Conservation (phyloP, 2,113 vertebrate species). For the Lycocorax pyrrhopterus region DNA sequence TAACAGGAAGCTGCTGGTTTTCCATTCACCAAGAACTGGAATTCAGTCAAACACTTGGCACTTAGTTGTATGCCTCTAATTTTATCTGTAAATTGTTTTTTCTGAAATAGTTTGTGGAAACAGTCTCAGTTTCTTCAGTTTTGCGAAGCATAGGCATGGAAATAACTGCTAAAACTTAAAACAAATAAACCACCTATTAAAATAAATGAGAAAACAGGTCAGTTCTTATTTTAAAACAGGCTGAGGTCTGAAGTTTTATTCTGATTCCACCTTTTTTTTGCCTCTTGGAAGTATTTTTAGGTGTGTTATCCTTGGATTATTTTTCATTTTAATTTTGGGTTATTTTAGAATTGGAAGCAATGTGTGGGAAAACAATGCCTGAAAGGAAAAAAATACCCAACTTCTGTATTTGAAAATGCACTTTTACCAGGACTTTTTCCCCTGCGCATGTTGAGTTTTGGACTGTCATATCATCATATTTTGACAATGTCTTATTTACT, state of each 20-base stretch:
- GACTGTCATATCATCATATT: background rate
- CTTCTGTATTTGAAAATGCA: background rate
- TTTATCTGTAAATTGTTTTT: slow-evolving; percentile 65
- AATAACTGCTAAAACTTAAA: slow-evolving; percentile 35
- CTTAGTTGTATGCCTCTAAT: slow-evolving; percentile 53
- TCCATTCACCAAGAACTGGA: slow-evolving; percentile 77
- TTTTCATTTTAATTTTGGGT: slow-evolving; percentile 52
- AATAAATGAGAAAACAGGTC: slow-evolving; percentile 1
- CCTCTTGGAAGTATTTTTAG: slow-evolving; percentile 39
- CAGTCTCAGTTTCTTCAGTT: slow-evolving; percentile 38
- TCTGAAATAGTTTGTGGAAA: slow-evolving; percentile 64
- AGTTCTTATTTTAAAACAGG: background rate
- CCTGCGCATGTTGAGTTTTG: accelerated
- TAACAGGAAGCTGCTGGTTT: slow-evolving; percentile 78
- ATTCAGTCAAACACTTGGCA: slow-evolving; percentile 71
- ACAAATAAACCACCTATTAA: slow-evolving; percentile 31
- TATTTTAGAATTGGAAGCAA: slow-evolving; percentile 71
- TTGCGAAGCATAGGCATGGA: slow-evolving; percentile 2
- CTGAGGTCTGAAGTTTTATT: background rate
- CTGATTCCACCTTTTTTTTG: background rate
- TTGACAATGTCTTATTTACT: background rate
- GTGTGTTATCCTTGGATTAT: slow-evolving; percentile 67
- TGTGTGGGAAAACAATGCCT: slow-evolving; percentile 62
- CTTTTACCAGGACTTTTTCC: background rate
- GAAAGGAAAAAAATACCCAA: background rate